phyloP scores from a whole-genome alignment of 30 jellyfish, hydroid and myxozoan species.

The Aurelia sp. region DNA sequence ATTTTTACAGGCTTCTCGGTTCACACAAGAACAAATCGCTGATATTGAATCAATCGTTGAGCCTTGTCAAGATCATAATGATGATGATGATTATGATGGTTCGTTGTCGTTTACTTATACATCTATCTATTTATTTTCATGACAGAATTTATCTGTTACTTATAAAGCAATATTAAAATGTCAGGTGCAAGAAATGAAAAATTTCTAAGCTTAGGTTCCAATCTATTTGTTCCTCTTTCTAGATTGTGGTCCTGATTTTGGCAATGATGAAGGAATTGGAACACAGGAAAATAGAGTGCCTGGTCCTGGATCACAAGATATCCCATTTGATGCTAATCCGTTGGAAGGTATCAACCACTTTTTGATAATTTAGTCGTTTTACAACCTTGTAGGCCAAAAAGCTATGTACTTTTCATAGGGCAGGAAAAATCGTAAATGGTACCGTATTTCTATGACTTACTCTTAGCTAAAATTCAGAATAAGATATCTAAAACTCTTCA shows the following conservation, averaged over 20 bases:
- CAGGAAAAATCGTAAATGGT: too few species aligned
- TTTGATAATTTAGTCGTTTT: not conserved
- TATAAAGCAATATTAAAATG: too few species aligned
- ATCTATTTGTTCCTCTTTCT: too few species aligned
- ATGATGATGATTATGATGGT: constrained; percentile 48
- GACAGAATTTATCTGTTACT: too few species aligned
- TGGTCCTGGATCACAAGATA: constrained; percentile 13
- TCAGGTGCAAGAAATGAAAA: too few species aligned
- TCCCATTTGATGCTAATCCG: not conserved
- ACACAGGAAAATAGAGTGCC: constrained; percentile 2
- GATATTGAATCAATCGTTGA: constrained; percentile 35
- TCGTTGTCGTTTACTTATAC: not conserved
- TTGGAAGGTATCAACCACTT: not conserved
- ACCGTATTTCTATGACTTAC: too few species aligned
- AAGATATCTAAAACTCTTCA: too few species aligned
- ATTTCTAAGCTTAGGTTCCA: too few species aligned
- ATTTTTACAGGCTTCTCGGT: constrained; percentile 27
- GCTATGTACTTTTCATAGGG: too few species aligned
- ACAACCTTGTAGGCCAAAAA: too few species aligned
- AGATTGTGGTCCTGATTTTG: not conserved
- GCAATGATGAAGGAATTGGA: constrained; percentile 25
- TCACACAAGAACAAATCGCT: constrained; percentile 41
- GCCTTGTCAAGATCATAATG: constrained; percentile 26
- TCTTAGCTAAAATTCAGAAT: too few species aligned
- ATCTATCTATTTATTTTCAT: too few species aligned